phyloP scores from a whole-genome alignment of 1,140 invertebrate genomes.

The Oedothorax gibbosus region DNA sequence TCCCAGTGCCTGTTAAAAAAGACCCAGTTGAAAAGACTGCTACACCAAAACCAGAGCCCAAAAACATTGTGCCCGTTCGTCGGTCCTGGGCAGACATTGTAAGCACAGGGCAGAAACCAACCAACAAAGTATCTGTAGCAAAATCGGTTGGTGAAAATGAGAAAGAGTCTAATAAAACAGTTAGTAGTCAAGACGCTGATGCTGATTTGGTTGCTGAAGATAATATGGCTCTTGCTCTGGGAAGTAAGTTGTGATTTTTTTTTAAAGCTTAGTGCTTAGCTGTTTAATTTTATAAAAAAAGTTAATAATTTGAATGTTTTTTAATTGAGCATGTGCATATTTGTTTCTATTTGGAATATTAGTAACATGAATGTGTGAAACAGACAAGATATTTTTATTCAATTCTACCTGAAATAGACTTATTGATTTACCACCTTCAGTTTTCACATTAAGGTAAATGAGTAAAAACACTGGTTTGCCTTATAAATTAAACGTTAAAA shows the following conservation, averaged over 20 bases:
- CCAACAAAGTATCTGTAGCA: neutral
- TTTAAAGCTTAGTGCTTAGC: neutral
- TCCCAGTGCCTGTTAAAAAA: neutral
- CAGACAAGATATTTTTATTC: neutral
- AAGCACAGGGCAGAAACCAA: conserved; percentile 8
- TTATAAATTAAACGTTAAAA: too few relatives aligned
- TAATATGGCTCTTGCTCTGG: conserved; percentile 20
- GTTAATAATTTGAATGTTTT: neutral
- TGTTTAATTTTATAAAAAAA: neutral
- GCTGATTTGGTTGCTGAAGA: conserved; percentile 30
- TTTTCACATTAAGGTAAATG: too few relatives aligned
- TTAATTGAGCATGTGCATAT: neutral
- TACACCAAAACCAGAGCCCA: neutral
- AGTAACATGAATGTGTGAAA: neutral
- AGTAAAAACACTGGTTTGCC: too few relatives aligned
- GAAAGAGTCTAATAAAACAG: neutral
- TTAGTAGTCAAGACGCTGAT: conserved; percentile 20
- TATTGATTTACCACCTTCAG: too few relatives aligned
- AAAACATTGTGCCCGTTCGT: neutral
- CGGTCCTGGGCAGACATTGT: conserved; percentile 49
- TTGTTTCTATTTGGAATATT: too few relatives aligned
- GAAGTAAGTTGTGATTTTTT: conserved; percentile 29
- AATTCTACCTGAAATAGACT: neutral
- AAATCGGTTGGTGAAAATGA: neutral
- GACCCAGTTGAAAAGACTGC: neutral